Percentiles rank a stretch among this genome's conserved stretches.
Evolutionary conservation across 2,113 vertebrate species (phyloP).

Genomic region (Thamnophis sirtalis): DNA sequence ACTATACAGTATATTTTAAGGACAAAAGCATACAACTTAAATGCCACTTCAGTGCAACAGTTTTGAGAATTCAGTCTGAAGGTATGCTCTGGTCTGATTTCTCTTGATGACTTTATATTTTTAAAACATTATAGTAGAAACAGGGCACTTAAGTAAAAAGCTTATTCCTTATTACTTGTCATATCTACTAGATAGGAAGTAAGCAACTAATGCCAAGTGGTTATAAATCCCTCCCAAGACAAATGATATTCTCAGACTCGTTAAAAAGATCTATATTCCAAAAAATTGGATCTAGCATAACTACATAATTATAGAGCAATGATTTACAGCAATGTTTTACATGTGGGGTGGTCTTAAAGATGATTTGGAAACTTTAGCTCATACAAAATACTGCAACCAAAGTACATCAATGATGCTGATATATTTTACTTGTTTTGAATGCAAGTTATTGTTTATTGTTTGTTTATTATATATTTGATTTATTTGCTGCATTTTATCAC

Average conservation of each 20-base stretch:
- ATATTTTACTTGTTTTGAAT: not conserved
- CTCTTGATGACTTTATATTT: not conserved
- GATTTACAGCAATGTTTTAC: not conserved
- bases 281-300: not conserved
- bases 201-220: not conserved
- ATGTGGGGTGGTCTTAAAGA: not conserved
- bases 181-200: not conserved
- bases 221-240: not conserved
- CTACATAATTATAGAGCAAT: not conserved
- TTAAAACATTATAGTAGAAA: not conserved
- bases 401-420: not conserved
- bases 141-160: not conserved
- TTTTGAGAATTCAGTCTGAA: not conserved
- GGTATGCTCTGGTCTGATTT: not conserved
- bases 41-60: not conserved
- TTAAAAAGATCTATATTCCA: not conserved
- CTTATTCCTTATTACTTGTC: not conserved
- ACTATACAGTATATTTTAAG: not conserved
- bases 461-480: not conserved
- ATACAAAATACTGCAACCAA: not conserved
- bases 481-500: not conserved
- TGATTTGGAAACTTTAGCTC: not conserved
- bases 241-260: not conserved
- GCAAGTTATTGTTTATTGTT: not conserved
- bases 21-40: not conserved